Conservation (phyloP, 2,113 vertebrate species). For the Thamnophis sirtalis region DNA sequence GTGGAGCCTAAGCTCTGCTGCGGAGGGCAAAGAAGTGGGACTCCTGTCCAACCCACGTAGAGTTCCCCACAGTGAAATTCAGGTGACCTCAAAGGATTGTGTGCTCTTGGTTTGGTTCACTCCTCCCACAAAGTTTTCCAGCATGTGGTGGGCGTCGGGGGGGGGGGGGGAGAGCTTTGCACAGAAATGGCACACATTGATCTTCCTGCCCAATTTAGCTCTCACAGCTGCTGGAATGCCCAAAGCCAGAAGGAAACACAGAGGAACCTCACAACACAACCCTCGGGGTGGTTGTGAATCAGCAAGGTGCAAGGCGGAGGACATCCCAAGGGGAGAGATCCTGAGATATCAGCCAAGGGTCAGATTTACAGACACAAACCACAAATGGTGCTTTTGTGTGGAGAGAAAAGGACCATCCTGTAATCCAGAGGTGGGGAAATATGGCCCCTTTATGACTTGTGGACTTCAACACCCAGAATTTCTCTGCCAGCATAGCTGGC, state of each 20-base stretch:
- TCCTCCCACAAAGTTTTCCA: neutral
- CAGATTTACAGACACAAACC: neutral
- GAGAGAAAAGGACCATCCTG: too few relatives aligned
- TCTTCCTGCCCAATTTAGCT: neutral
- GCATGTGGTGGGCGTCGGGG: neutral
- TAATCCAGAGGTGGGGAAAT: neutral
- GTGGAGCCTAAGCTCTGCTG: neutral
- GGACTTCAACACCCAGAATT: neutral
- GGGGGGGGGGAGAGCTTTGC: neutral
- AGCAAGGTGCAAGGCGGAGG: rapidly evolving
- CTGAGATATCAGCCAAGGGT: neutral
- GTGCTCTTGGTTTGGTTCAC: neutral
- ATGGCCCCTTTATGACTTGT: neutral
- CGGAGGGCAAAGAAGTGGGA: neutral
- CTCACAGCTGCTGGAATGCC: neutral
- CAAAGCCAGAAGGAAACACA: rapidly evolving
- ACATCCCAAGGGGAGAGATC: neutral
- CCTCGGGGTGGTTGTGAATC: neutral
- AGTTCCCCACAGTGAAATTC: neutral
- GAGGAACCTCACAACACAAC: neutral
- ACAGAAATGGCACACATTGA: neutral
- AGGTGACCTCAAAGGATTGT: neutral
- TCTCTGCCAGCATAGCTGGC: neutral
- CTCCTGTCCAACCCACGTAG: neutral
- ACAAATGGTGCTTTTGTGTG: neutral